A percentile compares a stretch with the other conserved stretches of the same genome.
phyloP scores from a whole-genome alignment of 2,797 vertebrate species.

The Amblyopsis hoosieri region DNA sequence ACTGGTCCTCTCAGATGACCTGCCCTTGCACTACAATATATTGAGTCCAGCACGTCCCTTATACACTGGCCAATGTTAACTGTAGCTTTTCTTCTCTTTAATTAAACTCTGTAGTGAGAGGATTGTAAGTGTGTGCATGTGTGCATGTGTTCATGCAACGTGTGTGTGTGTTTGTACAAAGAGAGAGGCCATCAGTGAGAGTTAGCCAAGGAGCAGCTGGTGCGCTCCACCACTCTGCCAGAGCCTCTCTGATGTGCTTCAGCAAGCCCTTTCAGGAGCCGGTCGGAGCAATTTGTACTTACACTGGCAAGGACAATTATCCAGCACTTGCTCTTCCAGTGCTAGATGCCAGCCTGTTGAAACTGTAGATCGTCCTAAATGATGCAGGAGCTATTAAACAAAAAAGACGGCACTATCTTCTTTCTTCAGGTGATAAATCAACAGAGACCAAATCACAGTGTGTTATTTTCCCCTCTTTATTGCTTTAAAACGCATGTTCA shows the following conservation, averaged over 20 bases:
- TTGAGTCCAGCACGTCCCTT: conserved; percentile 40
- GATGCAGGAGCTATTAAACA: conserved; percentile 81
- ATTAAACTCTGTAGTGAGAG: conserved; percentile 9
- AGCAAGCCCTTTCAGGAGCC: conserved; percentile 64
- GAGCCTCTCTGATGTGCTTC: conserved; percentile 63
- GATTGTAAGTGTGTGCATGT: conserved; percentile 11
- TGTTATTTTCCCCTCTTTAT: conserved; percentile 22
- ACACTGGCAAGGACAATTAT: conserved; percentile 77
- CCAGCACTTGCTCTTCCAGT: conserved; percentile 58
- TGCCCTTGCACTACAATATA: conserved; percentile 57
- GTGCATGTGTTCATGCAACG: not conserved
- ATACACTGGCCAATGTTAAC: conserved; percentile 29
- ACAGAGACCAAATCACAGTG: conserved; percentile 35
- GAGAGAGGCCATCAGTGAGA: not conserved
- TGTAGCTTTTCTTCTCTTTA: conserved; percentile 14
- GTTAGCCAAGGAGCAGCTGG: conserved; percentile 34
- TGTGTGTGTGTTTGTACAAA: conserved; percentile 8
- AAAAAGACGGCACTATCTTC: conserved; percentile 66
- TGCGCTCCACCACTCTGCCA: conserved; percentile 36
- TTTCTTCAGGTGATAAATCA: conserved; percentile 68
- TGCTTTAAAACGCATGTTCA: conserved; percentile 21
- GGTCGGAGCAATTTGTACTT: conserved; percentile 79
- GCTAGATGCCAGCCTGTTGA: conserved; percentile 72
- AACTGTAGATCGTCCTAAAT: conserved; percentile 75
- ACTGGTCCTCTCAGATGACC: conserved; percentile 53